Percentiles rank a stretch among this genome's conserved stretches.
phyloP scores from a whole-genome alignment of 2,113 vertebrate genomes.

The Erythrocebus patas region DNA sequence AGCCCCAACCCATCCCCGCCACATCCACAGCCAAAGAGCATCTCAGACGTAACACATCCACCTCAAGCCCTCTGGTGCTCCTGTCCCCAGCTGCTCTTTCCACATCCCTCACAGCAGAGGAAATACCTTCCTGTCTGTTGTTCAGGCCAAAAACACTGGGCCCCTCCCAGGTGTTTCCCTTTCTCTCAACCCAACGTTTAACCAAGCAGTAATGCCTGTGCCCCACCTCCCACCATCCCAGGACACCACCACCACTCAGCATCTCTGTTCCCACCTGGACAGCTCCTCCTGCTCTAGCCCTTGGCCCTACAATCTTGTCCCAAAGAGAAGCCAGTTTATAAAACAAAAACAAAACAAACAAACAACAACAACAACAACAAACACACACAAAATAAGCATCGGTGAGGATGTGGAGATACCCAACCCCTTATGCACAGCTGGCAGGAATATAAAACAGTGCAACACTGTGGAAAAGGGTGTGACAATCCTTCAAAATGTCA shows the following conservation, averaged over 20 bases:
- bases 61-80: background rate
- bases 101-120: background rate
- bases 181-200: background rate
- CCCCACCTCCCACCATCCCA: background rate
- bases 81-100: background rate
- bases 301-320: background rate
- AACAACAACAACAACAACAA: too few species aligned
- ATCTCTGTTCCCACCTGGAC: background rate
- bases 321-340: background rate
- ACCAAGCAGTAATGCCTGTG: background rate
- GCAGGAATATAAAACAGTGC: background rate
- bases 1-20: background rate
- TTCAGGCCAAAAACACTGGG: background rate
- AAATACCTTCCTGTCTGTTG: fast-evolving
- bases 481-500: fast-evolving
- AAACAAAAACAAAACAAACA: too few species aligned
- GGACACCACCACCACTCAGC: fast-evolving
- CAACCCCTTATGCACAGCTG: background rate
- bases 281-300: background rate
- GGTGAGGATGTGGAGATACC: background rate
- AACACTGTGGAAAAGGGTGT: too few species aligned
- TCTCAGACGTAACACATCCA: background rate
- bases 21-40: too few species aligned
- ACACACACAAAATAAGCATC: background rate
- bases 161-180: background rate